Evolutionary conservation across 30 jellyfish, hydroid and myxozoan species (phyloP), one percentile per base, ranked within the genome.

Genomic region (Turritopsis dohrnii): DNA sequence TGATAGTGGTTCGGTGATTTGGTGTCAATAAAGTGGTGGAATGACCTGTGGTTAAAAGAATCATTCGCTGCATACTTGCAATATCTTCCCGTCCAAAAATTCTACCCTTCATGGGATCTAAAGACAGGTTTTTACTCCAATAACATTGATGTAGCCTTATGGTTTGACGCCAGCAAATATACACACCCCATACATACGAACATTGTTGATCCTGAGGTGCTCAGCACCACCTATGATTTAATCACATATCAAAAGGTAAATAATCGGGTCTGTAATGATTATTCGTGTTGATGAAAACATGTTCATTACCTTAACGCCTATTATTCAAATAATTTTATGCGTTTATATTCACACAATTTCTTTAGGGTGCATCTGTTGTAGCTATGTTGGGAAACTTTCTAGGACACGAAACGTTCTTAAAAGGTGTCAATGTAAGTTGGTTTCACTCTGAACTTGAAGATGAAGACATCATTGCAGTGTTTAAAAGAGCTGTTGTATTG

Each of bases 1-100:
- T 25, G 18, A 13, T 30, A 82, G 89, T 82, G 89, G 89, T 82
- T 82, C n/a, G 89, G 89, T 65, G 76, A 82, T 31, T 71, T 82
- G 31, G 89, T 82, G 21, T 20, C 89, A 16, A 66, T 82, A 73
- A 82, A 66, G 66, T 71, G 74, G 76, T 82, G 89, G 89, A 82
- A 72, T 29, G 84, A 65, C 52, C 66, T 71, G 53, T 82, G 89
- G 89, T 69, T 82, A 18, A 82, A 82, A 65, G 89, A 82, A 66
- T 82, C 89, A 22, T 82, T 82, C 4, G 89, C 89, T 7, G 73
- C 84, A 69, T 82, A 65, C 71, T 41, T 82, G 53, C 52, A 66
- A 66, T 23, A 22, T 9, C 89, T 82, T 8, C 89, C 89, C 29
- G 28, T 66, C 19, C 52, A 69, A 29, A 22, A 82, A 22, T 29